A percentile compares a stretch with the other conserved stretches of the same genome.
These are phyloP conservation scores for Prionailurus bengalensis DNA, from an alignment of 2,113 vertebrate species.

Conservation along the genomic window DNA sequence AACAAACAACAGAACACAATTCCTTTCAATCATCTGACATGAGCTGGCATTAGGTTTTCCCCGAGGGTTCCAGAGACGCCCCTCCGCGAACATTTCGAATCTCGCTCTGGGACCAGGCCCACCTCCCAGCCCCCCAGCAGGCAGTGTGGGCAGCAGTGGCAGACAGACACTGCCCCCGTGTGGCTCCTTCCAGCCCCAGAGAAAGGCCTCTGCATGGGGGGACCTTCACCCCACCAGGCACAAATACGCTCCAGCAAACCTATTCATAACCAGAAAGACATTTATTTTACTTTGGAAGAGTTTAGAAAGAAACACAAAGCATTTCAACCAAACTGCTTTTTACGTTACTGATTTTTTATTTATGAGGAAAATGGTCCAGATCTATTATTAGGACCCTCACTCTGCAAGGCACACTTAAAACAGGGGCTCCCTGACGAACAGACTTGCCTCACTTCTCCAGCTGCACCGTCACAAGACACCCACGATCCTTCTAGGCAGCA, in stretches of 20 bases:
- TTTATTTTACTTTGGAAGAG: not conserved
- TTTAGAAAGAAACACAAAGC: not conserved
- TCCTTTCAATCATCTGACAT: not conserved
- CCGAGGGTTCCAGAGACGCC: fast-evolving
- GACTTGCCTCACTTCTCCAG: not conserved
- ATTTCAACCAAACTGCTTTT: not conserved
- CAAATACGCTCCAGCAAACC: not conserved
- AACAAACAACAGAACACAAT: not conserved
- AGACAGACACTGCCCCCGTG: not conserved
- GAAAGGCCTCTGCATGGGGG: too few relatives aligned
- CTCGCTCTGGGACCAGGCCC: not conserved
- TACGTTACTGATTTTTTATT: not conserved
- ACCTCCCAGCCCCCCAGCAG: not conserved
- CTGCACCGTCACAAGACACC: not conserved
- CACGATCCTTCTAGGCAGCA: too few relatives aligned
- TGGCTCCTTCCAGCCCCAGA: not conserved
- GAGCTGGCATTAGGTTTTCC: not conserved
- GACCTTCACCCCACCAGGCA: not conserved
- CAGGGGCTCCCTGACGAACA: not conserved
- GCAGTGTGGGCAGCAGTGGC: not conserved
- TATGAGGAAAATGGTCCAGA: not conserved
- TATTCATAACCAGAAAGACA: not conserved
- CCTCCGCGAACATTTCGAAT: not conserved
- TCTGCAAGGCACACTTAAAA: too few relatives aligned
- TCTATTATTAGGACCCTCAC: not conserved